These are phyloP conservation scores for Stenolophus ochropezus DNA, from an alignment of 2,888 invertebrate genomes.

Conservation along the genomic window DNA sequence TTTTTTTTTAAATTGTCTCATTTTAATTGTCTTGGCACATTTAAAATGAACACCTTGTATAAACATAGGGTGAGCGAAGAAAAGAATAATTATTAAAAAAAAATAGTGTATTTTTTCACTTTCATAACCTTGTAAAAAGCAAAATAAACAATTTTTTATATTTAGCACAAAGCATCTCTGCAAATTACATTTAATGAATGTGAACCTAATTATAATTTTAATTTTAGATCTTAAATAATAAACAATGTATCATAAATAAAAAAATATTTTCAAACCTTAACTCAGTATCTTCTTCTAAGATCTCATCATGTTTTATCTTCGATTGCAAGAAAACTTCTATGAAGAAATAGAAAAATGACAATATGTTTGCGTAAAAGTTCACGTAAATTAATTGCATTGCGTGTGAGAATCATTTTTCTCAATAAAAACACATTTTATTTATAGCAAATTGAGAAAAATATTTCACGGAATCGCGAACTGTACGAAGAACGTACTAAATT, in stretches of 20 bases:
- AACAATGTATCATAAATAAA: background rate
- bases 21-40: too few relatives aligned
- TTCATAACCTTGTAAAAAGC: slow-evolving; percentile 9
- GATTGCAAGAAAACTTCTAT: slow-evolving; percentile 19
- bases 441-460: too few relatives aligned
- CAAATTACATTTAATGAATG: slow-evolving; percentile 6
- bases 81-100: too few relatives aligned
- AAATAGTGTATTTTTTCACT: background rate
- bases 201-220: slow-evolving; percentile 10
- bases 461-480: too few relatives aligned
- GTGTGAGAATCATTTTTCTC: too few relatives aligned
- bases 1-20: too few relatives aligned
- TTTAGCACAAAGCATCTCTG: background rate
- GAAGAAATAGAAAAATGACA: slow-evolving; percentile 14
- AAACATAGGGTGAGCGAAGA: too few relatives aligned
- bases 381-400: too few relatives aligned
- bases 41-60: too few relatives aligned
- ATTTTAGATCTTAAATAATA: slow-evolving; percentile 7
- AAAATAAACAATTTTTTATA: slow-evolving; percentile 10
- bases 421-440: too few relatives aligned
- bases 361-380: too few relatives aligned
- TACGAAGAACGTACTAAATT: too few relatives aligned
- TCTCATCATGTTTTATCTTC: slow-evolving; percentile 6
- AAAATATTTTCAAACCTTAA: slow-evolving; percentile 14
- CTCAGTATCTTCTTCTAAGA: background rate